Conservation (phyloP, 2,797 vertebrate species). For the Sciurus vulgaris region DNA sequence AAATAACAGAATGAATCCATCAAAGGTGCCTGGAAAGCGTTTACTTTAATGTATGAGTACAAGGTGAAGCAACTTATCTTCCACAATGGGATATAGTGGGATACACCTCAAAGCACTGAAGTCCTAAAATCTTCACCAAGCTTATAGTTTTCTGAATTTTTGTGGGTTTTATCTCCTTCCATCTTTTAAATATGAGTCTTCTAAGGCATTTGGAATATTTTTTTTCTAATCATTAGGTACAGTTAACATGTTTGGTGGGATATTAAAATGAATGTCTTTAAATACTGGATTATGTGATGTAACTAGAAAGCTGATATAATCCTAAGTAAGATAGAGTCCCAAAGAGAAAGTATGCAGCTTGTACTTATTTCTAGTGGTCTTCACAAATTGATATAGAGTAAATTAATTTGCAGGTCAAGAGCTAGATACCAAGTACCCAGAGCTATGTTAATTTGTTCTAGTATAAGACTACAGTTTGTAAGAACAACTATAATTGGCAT, state of each 20-base stretch:
- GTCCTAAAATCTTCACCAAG: neutral
- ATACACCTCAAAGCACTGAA: neutral
- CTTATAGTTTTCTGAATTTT: neutral
- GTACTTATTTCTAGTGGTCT: neutral
- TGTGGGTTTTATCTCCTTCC: neutral
- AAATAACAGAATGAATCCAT: too few relatives aligned
- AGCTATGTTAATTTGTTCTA: neutral
- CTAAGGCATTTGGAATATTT: neutral
- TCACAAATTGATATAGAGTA: neutral
- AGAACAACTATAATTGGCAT: neutral
- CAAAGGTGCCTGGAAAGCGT: neutral
- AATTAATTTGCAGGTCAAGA: neutral
- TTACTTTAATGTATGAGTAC: neutral
- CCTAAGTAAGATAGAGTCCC: neutral
- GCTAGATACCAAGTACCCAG: neutral
- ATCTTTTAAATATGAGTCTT: neutral
- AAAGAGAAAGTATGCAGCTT: neutral
- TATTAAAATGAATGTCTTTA: conserved; percentile 3
- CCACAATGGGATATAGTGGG: neutral
- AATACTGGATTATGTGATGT: neutral
- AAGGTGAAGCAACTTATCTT: neutral
- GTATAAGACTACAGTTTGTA: neutral
- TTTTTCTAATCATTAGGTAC: neutral
- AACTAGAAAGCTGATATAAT: neutral
- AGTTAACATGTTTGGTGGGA: neutral